A percentile compares a stretch with the other conserved stretches of the same genome.
phyloP scores from a whole-genome alignment of 1,140 invertebrate genomes.

The Anastatus disparis region DNA sequence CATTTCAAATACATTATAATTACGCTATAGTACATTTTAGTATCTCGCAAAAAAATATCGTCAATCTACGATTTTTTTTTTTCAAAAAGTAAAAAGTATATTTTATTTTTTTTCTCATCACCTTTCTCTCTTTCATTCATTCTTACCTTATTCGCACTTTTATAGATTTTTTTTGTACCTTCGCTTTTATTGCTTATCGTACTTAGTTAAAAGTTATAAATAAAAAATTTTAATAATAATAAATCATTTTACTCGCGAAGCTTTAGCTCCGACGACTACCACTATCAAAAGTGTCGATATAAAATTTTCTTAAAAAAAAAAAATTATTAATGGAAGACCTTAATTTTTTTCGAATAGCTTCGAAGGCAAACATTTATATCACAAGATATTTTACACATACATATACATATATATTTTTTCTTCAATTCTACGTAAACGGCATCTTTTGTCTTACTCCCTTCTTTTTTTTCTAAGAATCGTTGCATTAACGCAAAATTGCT shows the following conservation, averaged over 20 bases:
- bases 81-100: neutral
- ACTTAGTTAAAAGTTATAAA: slow-evolving; percentile 11
- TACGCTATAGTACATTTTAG: slow-evolving; percentile 46
- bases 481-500: neutral
- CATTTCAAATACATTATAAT: slow-evolving; percentile 45
- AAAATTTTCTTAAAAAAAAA: neutral
- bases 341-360: neutral
- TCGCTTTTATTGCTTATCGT: slow-evolving; percentile 25
- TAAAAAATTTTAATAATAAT: slow-evolving; percentile 31
- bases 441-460: slow-evolving; percentile 5
- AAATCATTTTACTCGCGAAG: slow-evolving; percentile 6
- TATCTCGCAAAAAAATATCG: slow-evolving; percentile 5
- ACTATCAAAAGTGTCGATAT: neutral
- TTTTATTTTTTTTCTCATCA: neutral
- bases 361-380: slow-evolving; percentile 24
- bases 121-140: neutral
- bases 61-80: slow-evolving; percentile 5
- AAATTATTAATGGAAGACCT: slow-evolving; percentile 21
- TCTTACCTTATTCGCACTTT: neutral
- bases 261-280: neutral
- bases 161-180: slow-evolving; percentile 28
- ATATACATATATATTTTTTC: neutral
- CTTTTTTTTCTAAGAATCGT: slow-evolving; percentile 7
- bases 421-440: neutral
- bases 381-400: slow-evolving; percentile 26